Evolutionary conservation across 2,113 vertebrate genomes (phyloP).

Genomic region (Petaurus breviceps): DNA sequence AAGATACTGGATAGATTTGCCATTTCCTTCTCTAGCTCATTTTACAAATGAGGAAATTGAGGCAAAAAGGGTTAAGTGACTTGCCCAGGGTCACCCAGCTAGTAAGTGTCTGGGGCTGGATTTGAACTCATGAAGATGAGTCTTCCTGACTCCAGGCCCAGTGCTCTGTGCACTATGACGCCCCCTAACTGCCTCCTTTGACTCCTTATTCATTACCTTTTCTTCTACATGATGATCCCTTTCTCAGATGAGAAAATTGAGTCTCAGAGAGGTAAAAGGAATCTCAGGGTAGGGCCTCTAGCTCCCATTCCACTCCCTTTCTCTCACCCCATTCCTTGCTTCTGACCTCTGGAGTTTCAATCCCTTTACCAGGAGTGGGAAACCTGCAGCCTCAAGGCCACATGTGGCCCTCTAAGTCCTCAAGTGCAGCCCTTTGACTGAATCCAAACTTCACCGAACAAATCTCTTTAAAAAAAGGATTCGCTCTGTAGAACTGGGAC

Average conservation of each 20-base stretch:
- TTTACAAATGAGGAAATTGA: no score
- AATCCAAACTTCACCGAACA: no score
- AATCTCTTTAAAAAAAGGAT: no score
- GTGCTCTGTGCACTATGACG: background rate
- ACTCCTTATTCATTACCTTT: background rate
- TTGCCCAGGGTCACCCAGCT: background rate
- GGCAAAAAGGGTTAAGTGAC: background rate
- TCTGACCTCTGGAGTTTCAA: rapidly evolving
- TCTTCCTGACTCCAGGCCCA: background rate
- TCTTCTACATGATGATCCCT: background rate
- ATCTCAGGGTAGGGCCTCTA: background rate
- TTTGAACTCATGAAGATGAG: background rate
- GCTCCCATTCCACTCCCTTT: rapidly evolving
- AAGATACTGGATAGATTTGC: no score
- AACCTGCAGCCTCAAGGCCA: no score
- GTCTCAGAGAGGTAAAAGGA: background rate
- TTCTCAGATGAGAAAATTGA: background rate
- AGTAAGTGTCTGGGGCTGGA: background rate
- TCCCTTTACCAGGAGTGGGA: background rate
- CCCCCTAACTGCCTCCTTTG: no score
- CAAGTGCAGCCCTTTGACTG: no score
- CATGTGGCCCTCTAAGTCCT: no score
- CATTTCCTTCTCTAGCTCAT: no score
- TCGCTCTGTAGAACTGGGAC: no score
- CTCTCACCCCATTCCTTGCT: background rate